Evolutionary conservation across 1,140 invertebrate species (phyloP).

Genomic region (Bombus polaris): DNA sequence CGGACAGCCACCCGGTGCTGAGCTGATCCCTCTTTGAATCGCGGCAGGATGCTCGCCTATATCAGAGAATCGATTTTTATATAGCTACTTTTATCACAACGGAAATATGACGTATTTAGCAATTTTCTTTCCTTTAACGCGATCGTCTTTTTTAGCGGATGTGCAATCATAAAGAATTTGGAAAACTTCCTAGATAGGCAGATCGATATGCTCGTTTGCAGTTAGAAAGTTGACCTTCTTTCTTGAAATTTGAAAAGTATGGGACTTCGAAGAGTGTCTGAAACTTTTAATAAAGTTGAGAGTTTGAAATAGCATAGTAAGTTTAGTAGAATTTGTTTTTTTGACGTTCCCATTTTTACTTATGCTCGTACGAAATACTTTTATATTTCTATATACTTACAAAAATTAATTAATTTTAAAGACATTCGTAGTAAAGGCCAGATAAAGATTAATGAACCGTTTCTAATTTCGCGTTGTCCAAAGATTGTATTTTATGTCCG

Average conservation of each 20-base stretch:
- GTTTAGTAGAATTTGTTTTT: background rate
- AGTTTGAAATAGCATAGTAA: background rate
- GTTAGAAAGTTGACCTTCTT: background rate
- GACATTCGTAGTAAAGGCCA: background rate
- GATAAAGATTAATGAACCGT: background rate
- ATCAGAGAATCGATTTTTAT: slow-evolving; percentile 52
- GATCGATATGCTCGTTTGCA: background rate
- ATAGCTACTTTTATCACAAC: background rate
- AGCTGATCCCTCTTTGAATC: slow-evolving; percentile 81
- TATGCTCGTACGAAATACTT: background rate
- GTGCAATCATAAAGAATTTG: background rate
- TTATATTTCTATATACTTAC: background rate
- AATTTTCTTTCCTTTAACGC: background rate
- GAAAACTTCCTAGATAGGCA: background rate
- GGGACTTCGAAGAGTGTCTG: background rate
- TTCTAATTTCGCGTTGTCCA: background rate
- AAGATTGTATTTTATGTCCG: background rate
- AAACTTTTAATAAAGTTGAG: background rate
- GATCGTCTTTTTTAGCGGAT: too few relatives aligned
- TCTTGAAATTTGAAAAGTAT: background rate
- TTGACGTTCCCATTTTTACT: background rate
- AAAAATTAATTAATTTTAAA: background rate
- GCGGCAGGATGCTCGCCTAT: slow-evolving; percentile 81
- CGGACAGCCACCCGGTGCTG: slow-evolving; percentile 78
- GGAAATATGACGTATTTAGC: background rate